phyloP scores from a whole-genome alignment of 2,797 vertebrate genomes.

The Melopsittacus undulatus region DNA sequence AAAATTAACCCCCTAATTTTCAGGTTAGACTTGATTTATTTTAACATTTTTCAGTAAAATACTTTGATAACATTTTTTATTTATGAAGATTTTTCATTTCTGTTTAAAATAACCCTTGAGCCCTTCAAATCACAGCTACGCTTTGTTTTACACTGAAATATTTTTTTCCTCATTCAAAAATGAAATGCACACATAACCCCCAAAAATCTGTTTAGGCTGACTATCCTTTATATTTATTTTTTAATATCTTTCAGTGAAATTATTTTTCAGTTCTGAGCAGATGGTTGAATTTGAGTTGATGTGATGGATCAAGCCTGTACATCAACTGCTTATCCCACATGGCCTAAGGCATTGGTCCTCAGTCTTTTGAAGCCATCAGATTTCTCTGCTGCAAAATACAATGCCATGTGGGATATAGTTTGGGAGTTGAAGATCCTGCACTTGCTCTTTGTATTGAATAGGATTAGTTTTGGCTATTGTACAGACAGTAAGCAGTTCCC shows the following conservation, averaged over 20 bases:
- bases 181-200: background rate
- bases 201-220: background rate
- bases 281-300: background rate
- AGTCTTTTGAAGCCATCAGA: background rate
- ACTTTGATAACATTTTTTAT: background rate
- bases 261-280: background rate
- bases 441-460: background rate
- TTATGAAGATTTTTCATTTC: background rate
- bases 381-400: background rate
- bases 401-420: fast-evolving
- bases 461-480: background rate
- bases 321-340: fast-evolving
- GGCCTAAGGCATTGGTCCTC: background rate
- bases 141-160: background rate
- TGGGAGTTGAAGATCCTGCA: background rate
- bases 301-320: background rate
- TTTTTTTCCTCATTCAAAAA: background rate
- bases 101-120: fast-evolving
- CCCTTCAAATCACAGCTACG: background rate
- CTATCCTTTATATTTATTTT: too few species aligned
- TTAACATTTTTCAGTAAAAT: background rate
- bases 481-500: background rate
- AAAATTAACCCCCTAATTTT: background rate
- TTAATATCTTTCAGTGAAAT: background rate
- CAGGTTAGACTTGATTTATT: background rate